A percentile compares a stretch with the other conserved stretches of the same genome.
Conservation (phyloP, 2,113 vertebrate species). For the Pterocles burchelli region DNA sequence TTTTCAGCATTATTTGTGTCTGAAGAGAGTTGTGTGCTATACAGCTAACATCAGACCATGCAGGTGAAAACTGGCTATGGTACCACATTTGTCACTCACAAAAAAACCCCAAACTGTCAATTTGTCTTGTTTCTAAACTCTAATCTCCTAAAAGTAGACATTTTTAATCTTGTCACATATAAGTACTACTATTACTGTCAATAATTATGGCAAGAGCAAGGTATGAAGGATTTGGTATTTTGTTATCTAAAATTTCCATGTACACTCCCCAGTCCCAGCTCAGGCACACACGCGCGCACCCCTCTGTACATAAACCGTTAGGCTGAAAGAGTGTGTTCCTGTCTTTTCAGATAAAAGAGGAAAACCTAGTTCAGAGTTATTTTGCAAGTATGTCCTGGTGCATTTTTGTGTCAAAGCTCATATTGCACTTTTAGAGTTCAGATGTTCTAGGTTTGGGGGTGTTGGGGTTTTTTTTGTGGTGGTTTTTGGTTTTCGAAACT, state of each 20-base stretch:
- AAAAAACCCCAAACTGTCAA: neutral
- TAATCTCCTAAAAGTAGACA: neutral
- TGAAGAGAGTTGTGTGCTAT: neutral
- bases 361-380: neutral
- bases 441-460: neutral
- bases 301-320: neutral
- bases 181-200: neutral
- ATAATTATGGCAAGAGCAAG: neutral
- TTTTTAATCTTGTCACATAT: neutral
- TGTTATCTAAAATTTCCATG: neutral
- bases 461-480: neutral
- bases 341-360: neutral
- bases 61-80: neutral
- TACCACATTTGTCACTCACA: neutral
- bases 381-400: neutral
- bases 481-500: neutral
- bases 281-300: too few relatives aligned
- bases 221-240: neutral
- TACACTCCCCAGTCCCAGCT: fast-evolving
- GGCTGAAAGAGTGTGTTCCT: neutral
- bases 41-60: neutral
- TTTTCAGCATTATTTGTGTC: neutral
- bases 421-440: neutral
- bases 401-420: neutral
- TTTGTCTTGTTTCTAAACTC: neutral